A percentile compares a stretch with the other conserved stretches of the same genome.
Evolutionary conservation across 2,888 invertebrate genomes (phyloP).

Genomic region (Lycia hirtaria): DNA sequence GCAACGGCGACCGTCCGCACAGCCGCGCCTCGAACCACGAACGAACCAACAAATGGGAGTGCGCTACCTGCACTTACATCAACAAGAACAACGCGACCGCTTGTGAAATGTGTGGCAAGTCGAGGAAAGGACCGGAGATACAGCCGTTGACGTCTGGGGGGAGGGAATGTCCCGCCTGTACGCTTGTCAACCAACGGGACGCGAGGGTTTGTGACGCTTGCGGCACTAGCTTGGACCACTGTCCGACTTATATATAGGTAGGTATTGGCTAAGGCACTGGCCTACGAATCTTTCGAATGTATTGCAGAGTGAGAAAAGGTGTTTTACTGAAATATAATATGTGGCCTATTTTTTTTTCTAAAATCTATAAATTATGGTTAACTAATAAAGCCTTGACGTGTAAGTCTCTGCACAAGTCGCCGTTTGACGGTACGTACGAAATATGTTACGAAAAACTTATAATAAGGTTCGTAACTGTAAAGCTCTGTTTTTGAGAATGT

Average conservation of each 20-base stretch:
- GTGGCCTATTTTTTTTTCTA: too few species aligned
- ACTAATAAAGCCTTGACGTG: too few species aligned
- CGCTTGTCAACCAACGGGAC: conserved; percentile 89
- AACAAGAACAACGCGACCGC: conserved; percentile 84
- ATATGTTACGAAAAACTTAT: too few species aligned
- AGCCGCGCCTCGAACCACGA: conserved; percentile 47
- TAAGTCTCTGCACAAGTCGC: too few species aligned
- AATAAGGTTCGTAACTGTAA: too few species aligned
- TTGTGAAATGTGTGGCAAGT: conserved; percentile 92
- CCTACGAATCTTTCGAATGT: not conserved
- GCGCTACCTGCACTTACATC: conserved; percentile 89
- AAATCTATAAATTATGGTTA: too few species aligned
- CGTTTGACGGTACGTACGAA: too few species aligned
- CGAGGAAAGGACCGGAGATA: conserved; percentile 85
- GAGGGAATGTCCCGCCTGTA: conserved; percentile 90
- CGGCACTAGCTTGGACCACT: conserved; percentile 88
- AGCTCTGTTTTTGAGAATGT: too few species aligned
- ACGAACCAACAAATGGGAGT: conserved; percentile 86
- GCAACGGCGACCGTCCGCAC: conserved; percentile 54
- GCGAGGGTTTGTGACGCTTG: conserved; percentile 89
- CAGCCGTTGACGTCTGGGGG: conserved; percentile 90
- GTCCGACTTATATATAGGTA: conserved; percentile 89
- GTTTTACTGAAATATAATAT: too few species aligned
- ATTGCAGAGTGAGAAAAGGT: too few species aligned
- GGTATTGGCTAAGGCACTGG: conserved; percentile 1